Evolutionary conservation across 2,797 vertebrate genomes (phyloP).

Genomic region (Cryptoprocta ferox): DNA sequence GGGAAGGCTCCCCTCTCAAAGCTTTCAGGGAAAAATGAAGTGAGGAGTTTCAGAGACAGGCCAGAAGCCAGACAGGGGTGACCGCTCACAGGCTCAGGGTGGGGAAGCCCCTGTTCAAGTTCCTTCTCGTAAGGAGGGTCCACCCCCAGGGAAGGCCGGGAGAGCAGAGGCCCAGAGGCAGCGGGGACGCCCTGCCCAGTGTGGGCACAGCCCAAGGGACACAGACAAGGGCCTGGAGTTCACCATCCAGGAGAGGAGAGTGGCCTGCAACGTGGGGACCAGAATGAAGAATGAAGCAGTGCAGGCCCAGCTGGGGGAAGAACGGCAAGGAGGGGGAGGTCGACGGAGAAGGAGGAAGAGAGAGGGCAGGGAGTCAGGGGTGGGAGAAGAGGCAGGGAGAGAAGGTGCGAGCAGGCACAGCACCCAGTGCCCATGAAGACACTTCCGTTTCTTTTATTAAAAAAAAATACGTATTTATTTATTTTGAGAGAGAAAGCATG

Average conservation of each 20-base stretch:
- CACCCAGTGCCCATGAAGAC: not conserved
- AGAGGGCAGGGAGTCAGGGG: rapidly evolving
- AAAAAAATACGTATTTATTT: too few species aligned
- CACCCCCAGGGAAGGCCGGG: not conserved
- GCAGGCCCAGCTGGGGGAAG: not conserved
- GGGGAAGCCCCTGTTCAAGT: not conserved
- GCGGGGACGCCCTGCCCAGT: rapidly evolving
- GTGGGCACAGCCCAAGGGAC: rapidly evolving
- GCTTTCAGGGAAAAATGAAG: not conserved
- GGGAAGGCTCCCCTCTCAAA: not conserved
- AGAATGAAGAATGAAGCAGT: not conserved
- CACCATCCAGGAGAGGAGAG: not conserved
- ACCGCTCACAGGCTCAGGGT: not conserved
- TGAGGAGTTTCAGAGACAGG: not conserved
- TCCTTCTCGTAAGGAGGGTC: not conserved
- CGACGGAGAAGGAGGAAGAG: rapidly evolving
- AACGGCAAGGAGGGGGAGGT: rapidly evolving
- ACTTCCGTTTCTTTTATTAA: not conserved
- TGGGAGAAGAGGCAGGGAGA: rapidly evolving
- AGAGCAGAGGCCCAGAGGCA: not conserved
- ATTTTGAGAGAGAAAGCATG: too few species aligned
- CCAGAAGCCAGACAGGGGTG: not conserved
- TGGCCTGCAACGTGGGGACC: not conserved
- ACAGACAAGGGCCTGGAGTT: not conserved
- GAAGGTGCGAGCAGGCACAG: rapidly evolving